A percentile compares a stretch with the other conserved stretches of the same genome.
phyloP scores from a whole-genome alignment of 2,113 vertebrate genomes.

The Brachirus orientalis region DNA sequence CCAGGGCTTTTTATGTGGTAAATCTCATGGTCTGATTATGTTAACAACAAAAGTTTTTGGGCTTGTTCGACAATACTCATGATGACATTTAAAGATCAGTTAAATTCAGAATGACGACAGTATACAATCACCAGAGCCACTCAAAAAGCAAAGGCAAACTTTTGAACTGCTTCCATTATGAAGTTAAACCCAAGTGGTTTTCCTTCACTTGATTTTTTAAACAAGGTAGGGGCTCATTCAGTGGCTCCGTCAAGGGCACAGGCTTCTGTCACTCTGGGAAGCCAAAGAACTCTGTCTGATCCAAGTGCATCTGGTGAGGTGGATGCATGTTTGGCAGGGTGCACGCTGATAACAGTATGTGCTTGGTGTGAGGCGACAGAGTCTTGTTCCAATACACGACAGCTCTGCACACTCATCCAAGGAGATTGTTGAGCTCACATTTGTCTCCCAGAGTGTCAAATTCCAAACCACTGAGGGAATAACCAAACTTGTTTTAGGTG shows the following conservation, averaged over 20 bases:
- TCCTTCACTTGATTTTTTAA: background rate
- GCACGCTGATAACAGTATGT: conserved; percentile 43
- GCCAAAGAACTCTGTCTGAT: conserved; percentile 38
- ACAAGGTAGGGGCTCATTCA: background rate
- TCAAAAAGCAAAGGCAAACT: conserved; percentile 13
- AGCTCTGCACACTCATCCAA: conserved; percentile 41
- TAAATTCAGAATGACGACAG: conserved; percentile 20
- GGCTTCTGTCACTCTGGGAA: conserved; percentile 25
- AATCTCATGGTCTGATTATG: conserved; percentile 6
- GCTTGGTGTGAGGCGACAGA: conserved; percentile 52
- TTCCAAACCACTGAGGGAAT: conserved; percentile 68
- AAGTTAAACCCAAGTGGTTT: background rate
- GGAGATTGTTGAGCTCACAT: conserved; percentile 38
- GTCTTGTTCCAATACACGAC: conserved; percentile 36
- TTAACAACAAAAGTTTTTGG: conserved; percentile 30
- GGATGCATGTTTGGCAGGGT: conserved; percentile 52
- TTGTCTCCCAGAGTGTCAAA: conserved; percentile 55
- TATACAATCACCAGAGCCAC: conserved; percentile 19
- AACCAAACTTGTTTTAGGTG: conserved; percentile 47
- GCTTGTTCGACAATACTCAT: conserved; percentile 35
- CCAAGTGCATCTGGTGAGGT: conserved; percentile 52
- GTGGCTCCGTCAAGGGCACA: conserved; percentile 36
- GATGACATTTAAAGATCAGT: conserved; percentile 21
- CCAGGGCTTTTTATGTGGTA: conserved; percentile 6
- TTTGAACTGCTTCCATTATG: conserved; percentile 1